These are phyloP conservation scores for Bombyx mori DNA, from an alignment of 1,140 invertebrate species.

Conservation along the genomic window DNA sequence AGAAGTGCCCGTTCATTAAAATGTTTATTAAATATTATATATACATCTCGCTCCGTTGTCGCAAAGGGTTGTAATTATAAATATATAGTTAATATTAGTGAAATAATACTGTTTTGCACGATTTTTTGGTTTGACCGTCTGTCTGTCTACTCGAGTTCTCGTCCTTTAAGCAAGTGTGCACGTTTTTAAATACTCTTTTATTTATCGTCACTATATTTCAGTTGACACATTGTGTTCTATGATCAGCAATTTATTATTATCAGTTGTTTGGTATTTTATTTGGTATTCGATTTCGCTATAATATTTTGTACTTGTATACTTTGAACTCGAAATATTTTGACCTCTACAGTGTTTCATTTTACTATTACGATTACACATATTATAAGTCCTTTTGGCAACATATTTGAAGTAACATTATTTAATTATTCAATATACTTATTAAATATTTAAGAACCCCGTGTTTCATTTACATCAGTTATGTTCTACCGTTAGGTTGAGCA, in stretches of 20 bases:
- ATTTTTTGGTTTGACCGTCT: conserved; percentile 39
- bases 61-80: conserved; percentile 66
- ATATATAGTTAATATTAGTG: conserved; percentile 55
- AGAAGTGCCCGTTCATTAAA: conserved; percentile 52
- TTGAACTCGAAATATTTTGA: conserved; percentile 63
- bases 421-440: conserved; percentile 71
- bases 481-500: no score
- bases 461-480: conserved; percentile 40
- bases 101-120: conserved; percentile 65
- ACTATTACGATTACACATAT: conserved; percentile 64
- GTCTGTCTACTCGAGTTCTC: conserved; percentile 27
- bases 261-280: no score
- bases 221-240: no score
- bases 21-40: conserved; percentile 28
- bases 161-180: conserved; percentile 17
- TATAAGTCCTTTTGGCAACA: conserved; percentile 65
- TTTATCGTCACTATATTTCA: no score
- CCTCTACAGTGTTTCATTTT: conserved; percentile 61
- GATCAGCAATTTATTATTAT: no score
- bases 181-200: background rate
- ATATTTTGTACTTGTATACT: conserved; percentile 17
- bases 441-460: conserved; percentile 58
- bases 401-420: conserved; percentile 70
- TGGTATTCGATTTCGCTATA: no score
- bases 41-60: conserved; percentile 58